These are phyloP conservation scores for Amblyopsis hoosieri DNA, from an alignment of 2,797 vertebrate species.

Conservation along the genomic window DNA sequence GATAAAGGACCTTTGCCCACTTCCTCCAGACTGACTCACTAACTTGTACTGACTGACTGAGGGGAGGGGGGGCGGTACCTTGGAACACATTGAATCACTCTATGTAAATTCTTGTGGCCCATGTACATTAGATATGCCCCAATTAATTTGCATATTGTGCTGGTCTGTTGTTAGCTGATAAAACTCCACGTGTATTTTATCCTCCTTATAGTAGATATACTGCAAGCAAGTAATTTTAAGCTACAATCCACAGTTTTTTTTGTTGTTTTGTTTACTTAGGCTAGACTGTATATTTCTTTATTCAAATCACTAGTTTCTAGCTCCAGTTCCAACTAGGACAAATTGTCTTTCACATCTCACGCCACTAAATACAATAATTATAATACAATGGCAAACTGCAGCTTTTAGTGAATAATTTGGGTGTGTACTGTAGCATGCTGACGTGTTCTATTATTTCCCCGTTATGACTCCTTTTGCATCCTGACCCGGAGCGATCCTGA, in stretches of 20 bases:
- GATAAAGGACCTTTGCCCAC: slow-evolving; percentile 52
- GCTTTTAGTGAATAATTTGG: background rate
- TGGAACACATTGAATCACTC: too few relatives aligned
- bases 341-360: too few relatives aligned
- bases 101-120: too few relatives aligned
- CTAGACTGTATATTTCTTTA: background rate
- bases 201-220: slow-evolving; percentile 4
- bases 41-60: slow-evolving; percentile 29
- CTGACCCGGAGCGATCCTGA: slow-evolving; percentile 1
- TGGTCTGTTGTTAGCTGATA: too few relatives aligned
- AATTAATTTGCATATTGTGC: too few relatives aligned
- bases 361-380: too few relatives aligned
- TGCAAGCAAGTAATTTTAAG: background rate
- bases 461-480: slow-evolving; percentile 7
- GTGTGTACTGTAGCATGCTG: background rate
- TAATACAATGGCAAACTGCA: too few relatives aligned
- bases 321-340: too few relatives aligned
- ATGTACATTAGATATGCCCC: too few relatives aligned
- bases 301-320: background rate
- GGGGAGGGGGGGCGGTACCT: slow-evolving; percentile 2
- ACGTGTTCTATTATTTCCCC: background rate
- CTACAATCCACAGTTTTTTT: background rate
- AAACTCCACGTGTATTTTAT: too few relatives aligned
- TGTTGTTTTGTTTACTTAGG: too few relatives aligned
- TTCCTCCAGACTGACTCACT: slow-evolving; percentile 47